Conservation (phyloP, 2,797 vertebrate genomes). For the Hemibagrus guttatus region DNA sequence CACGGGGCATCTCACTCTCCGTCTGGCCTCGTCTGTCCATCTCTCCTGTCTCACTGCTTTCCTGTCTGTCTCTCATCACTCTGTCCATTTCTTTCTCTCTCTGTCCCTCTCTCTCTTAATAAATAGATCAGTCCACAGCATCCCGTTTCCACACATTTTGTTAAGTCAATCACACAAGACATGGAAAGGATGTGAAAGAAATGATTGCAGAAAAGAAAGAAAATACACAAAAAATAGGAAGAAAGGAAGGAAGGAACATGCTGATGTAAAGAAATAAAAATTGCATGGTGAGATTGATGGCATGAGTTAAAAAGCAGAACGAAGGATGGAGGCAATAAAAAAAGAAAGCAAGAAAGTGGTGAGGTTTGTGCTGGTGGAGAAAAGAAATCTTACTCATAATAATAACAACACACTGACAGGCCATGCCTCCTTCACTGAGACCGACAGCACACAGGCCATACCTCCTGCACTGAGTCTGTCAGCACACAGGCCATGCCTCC, state of each 20-base stretch:
- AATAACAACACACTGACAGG: too few species aligned
- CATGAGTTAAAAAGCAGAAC: not conserved
- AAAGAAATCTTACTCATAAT: not conserved
- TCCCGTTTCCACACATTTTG: not conserved
- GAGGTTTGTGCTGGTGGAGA: not conserved
- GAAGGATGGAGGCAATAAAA: not conserved
- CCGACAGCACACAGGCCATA: too few species aligned
- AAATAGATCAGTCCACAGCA: not conserved
- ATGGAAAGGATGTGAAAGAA: not conserved
- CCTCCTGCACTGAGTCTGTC: too few species aligned
- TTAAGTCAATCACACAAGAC: not conserved
- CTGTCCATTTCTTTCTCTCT: not conserved
- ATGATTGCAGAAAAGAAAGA: not conserved
- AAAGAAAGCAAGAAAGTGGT: not conserved
- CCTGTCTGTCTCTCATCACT: constrained; percentile 4
- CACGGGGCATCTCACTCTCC: constrained; percentile 22
- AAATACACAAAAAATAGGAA: not conserved
- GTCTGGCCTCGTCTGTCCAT: constrained; percentile 9
- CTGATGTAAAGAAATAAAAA: not conserved
- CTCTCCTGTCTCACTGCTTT: not conserved
- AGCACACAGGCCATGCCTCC: too few species aligned
- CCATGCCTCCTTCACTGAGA: too few species aligned
- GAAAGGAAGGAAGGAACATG: not conserved
- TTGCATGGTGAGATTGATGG: not conserved
- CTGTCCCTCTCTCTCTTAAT: not conserved